Conservation (phyloP, 1,140 invertebrate species). For the Zaprionus inermis region DNA sequence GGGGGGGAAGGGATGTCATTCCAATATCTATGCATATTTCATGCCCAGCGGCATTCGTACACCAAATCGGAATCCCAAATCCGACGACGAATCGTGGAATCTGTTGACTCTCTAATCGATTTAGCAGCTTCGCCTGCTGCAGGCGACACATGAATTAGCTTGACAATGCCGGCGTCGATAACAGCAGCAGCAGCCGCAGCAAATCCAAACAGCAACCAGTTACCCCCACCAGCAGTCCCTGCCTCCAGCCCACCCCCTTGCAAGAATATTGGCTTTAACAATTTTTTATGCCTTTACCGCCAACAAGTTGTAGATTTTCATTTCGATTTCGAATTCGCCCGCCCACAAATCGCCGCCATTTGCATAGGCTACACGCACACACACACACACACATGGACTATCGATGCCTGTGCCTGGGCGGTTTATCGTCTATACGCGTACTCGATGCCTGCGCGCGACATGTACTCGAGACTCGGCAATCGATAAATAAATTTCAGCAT, state of each 20-base stretch:
- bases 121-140: conserved; percentile 66
- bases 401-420: conserved; percentile 7
- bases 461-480: conserved; percentile 52
- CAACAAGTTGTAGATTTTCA: conserved; percentile 79
- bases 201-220: conserved; percentile 1
- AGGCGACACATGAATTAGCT: conserved; percentile 80
- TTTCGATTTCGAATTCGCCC: conserved; percentile 61
- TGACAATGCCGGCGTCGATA: conserved; percentile 65
- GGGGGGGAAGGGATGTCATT: not conserved
- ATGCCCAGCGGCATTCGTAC: conserved; percentile 25
- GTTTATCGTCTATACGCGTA: conserved; percentile 5
- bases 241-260: not conserved
- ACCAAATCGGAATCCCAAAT: conserved; percentile 45
- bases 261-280: conserved; percentile 39
- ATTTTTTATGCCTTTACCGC: conserved; percentile 24
- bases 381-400: not conserved
- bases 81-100: conserved; percentile 34
- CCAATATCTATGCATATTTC: conserved; percentile 38
- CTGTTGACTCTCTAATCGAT: conserved; percentile 78
- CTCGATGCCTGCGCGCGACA: conserved; percentile 63
- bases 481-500: conserved; percentile 69
- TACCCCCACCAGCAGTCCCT: not conserved
- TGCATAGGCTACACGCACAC: conserved; percentile 48
- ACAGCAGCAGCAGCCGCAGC: conserved; percentile 26
- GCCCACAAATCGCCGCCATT: conserved; percentile 62